Evolutionary conservation across 2,888 invertebrate genomes (phyloP).

Genomic region (Augochlorella aurata): DNA sequence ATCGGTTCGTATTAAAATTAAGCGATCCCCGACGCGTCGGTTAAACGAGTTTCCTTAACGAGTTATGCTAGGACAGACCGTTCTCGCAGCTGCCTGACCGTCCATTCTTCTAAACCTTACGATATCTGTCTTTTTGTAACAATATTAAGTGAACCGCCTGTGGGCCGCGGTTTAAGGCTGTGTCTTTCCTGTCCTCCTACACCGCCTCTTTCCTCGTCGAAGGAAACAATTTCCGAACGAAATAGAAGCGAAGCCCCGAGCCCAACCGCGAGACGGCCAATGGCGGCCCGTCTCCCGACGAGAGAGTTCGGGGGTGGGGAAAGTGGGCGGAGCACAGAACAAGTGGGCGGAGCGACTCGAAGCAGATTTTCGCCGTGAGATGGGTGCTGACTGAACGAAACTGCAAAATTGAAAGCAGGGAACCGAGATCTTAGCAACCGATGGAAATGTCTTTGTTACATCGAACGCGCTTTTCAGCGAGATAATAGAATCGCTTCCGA

Average conservation of each 20-base stretch:
- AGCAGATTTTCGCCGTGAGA: neutral
- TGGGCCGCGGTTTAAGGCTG: constrained; percentile 50
- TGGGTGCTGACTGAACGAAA: neutral
- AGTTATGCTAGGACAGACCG: constrained; percentile 44
- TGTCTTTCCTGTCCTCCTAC: constrained; percentile 31
- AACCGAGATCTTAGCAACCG: too few species aligned
- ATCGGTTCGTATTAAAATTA: constrained; percentile 52
- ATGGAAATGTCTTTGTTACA: too few species aligned
- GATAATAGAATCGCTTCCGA: too few species aligned
- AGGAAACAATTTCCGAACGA: neutral
- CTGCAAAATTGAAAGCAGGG: neutral
- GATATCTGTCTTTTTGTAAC: constrained; percentile 47
- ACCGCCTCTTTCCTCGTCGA: constrained; percentile 33
- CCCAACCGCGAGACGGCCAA: neutral
- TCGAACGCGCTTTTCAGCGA: too few species aligned
- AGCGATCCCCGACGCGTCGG: constrained; percentile 35
- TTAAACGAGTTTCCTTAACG: constrained; percentile 42
- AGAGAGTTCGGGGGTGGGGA: neutral
- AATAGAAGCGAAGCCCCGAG: neutral
- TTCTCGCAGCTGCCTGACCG: constrained; percentile 33
- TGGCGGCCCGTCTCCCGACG: neutral
- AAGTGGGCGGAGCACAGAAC: neutral
- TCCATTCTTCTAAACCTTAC: constrained; percentile 33
- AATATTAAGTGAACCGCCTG: constrained; percentile 45
- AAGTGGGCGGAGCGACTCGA: neutral